A percentile compares a stretch with the other conserved stretches of the same genome.
Evolutionary conservation across 2,888 invertebrate genomes (phyloP).

Genomic region (Nesidiocoris tenuis): DNA sequence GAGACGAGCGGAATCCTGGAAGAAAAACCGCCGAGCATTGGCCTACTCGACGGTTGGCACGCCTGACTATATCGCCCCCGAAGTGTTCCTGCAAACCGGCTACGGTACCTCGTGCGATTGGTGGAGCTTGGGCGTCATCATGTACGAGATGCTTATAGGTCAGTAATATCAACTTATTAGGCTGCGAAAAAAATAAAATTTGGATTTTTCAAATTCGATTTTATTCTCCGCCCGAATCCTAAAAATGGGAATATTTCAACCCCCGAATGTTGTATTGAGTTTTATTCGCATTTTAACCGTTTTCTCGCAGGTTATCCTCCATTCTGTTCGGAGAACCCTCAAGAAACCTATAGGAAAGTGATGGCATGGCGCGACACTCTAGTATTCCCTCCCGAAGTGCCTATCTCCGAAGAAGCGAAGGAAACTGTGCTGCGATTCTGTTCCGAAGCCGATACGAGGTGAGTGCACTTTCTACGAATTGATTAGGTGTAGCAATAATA

Average conservation of each 20-base stretch:
- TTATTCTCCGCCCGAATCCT: neutral
- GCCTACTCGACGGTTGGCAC: slow-evolving; percentile 96
- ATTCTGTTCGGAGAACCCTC: slow-evolving; percentile 98
- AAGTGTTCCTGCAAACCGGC: slow-evolving; percentile 96
- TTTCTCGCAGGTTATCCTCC: slow-evolving; percentile 82
- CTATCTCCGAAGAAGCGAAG: slow-evolving; percentile 96
- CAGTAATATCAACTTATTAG: slow-evolving; percentile 50
- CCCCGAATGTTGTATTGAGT: too few species aligned
- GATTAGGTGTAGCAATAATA: slow-evolving; percentile 36
- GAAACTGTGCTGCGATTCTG: slow-evolving; percentile 95
- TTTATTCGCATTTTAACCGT: neutral
- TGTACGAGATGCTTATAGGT: slow-evolving; percentile 99
- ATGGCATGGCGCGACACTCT: slow-evolving; percentile 99
- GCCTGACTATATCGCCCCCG: slow-evolving; percentile 99
- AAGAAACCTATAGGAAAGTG: slow-evolving; percentile 94
- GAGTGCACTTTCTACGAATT: neutral
- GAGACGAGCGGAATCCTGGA: slow-evolving; percentile 98
- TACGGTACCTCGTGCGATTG: slow-evolving; percentile 98
- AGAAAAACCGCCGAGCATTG: slow-evolving; percentile 91
- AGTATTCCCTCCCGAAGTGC: slow-evolving; percentile 97
- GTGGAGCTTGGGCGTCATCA: slow-evolving; percentile 99
- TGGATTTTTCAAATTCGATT: neutral
- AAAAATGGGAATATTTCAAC: too few species aligned
- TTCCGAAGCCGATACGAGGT: slow-evolving; percentile 89
- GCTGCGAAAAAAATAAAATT: too few species aligned